These are phyloP conservation scores for Hylaeus anthracinus DNA, from an alignment of 1,140 invertebrate species.

Conservation along the genomic window DNA sequence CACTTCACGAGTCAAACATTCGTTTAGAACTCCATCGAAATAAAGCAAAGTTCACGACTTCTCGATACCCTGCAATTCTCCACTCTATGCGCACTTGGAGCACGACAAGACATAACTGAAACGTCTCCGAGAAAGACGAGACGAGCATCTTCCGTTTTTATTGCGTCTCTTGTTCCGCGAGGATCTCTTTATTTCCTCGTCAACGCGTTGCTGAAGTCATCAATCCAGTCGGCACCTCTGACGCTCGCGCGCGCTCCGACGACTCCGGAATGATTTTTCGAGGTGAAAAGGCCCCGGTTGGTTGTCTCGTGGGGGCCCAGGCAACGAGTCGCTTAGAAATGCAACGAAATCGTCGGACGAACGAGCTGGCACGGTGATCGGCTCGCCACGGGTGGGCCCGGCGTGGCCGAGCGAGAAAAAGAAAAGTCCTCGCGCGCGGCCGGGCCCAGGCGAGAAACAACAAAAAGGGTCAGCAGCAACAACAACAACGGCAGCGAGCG, in stretches of 20 bases:
- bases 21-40: too few species aligned
- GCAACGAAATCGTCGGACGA: constrained; percentile 66
- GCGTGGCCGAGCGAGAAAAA: constrained; percentile 51
- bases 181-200: constrained; percentile 14
- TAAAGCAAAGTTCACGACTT: too few species aligned
- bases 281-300: constrained; percentile 17
- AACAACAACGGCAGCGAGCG: constrained; percentile 55
- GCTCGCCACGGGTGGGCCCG: constrained; percentile 66
- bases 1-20: too few species aligned
- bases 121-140: not conserved
- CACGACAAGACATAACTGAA: too few species aligned
- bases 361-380: constrained; percentile 60
- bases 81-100: too few species aligned
- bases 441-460: constrained; percentile 17
- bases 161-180: not conserved
- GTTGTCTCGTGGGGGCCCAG: not conserved
- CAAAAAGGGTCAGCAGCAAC: constrained; percentile 39
- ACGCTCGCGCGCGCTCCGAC: not conserved
- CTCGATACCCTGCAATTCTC: too few species aligned
- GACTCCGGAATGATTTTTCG: constrained; percentile 11
- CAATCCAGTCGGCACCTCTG: not conserved
- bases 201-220: constrained; percentile 13
- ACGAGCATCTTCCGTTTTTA: not conserved
- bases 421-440: constrained; percentile 1
- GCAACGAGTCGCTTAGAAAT: constrained; percentile 57